Conservation (phyloP, 2,888 invertebrate genomes). For the Tinea pellionella region DNA sequence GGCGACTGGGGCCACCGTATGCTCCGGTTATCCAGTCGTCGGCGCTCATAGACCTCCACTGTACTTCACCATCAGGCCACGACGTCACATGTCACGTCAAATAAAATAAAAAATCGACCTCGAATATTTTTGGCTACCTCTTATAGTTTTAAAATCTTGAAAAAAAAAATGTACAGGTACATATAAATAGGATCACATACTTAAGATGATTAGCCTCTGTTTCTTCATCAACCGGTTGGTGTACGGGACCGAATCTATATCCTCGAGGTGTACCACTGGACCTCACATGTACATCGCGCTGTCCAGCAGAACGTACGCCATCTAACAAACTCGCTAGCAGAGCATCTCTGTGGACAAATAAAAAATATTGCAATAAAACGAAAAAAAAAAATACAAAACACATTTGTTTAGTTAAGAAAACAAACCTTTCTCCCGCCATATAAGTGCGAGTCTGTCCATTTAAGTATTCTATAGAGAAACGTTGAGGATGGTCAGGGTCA, state of each 20-base stretch:
- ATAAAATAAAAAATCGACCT: too few species aligned
- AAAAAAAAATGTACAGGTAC: neutral
- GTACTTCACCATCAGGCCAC: too few species aligned
- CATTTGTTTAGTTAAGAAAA: too few species aligned
- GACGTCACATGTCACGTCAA: too few species aligned
- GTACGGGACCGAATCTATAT: conserved; percentile 88
- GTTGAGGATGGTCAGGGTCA: conserved; percentile 90
- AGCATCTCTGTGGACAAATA: conserved; percentile 78
- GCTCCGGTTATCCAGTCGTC: too few species aligned
- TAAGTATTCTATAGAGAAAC: conserved; percentile 93
- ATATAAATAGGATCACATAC: conserved; percentile 22
- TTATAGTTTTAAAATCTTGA: too few species aligned
- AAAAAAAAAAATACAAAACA: conserved; percentile 14
- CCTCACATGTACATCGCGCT: conserved; percentile 94
- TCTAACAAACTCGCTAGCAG: conserved; percentile 94
- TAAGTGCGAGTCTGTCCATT: conserved; percentile 91
- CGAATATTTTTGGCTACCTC: too few species aligned
- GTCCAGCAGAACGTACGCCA: conserved; percentile 96
- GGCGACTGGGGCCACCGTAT: too few species aligned
- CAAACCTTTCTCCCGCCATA: conserved; percentile 88
- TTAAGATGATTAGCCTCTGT: conserved; percentile 92
- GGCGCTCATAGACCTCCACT: too few species aligned
- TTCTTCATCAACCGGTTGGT: conserved; percentile 94
- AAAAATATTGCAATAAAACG: conserved; percentile 17
- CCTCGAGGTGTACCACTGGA: conserved; percentile 87